These are phyloP conservation scores for Ichneumon xanthorius DNA, from an alignment of 2,888 invertebrate genomes.

Conservation along the genomic window DNA sequence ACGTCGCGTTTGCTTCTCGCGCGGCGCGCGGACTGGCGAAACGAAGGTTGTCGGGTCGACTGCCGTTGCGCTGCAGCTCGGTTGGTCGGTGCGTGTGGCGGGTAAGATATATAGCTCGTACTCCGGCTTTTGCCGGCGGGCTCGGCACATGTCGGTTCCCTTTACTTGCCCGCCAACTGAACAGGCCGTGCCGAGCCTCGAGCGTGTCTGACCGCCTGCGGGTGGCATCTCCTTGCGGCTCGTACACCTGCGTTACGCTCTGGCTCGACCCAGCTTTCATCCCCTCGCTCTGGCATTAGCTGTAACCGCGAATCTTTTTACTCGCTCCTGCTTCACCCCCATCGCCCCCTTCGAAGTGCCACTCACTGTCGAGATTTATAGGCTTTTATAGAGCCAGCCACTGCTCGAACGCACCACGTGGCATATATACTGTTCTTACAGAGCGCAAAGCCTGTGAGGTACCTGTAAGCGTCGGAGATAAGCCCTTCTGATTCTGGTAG, in stretches of 20 bases:
- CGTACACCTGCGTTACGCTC: not conserved
- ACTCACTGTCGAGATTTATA: not conserved
- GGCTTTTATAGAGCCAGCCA: not conserved
- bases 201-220: not conserved
- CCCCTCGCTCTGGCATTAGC: not conserved
- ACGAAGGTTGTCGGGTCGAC: conserved; percentile 54
- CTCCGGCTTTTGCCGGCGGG: not conserved
- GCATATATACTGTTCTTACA: not conserved
- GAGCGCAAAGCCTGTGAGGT: not conserved
- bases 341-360: not conserved
- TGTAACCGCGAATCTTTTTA: not conserved
- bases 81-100: conserved; percentile 9
- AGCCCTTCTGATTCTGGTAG: not conserved
- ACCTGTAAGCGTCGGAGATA: not conserved
- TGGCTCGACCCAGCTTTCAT: not conserved
- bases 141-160: not conserved
- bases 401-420: not conserved
- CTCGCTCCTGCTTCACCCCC: not conserved
- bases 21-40: conserved; percentile 44
- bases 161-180: not conserved
- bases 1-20: conserved; percentile 21
- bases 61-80: conserved; percentile 51
- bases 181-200: not conserved
- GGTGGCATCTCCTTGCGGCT: not conserved
- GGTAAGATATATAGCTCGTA: conserved; percentile 8